Evolutionary conservation across 2,888 invertebrate species (phyloP), one percentile per base, ranked within the genome.

Genomic region (Pterostichus madidus): DNA sequence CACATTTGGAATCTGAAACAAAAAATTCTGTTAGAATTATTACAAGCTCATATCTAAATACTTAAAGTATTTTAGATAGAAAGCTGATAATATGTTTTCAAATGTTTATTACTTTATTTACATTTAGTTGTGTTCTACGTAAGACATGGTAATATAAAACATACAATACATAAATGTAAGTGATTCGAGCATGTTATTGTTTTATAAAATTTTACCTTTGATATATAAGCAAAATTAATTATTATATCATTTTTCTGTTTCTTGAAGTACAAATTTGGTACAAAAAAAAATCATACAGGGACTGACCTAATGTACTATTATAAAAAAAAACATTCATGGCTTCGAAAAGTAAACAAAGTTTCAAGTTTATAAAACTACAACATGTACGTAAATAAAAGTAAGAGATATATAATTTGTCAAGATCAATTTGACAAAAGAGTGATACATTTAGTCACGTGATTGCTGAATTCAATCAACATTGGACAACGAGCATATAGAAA

Each of bases 61-160:
- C 1, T 24, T 3, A 39, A 39, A 39, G 39, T 39, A 39, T 3
- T 39, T 39, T 39, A 8, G 39, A 1, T 7, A 3, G 8, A 39
- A 39, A 39, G 39, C 39, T 39, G 4, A 46, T 73, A 0, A 52
- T 24, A 49, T 75, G 13, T 75, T 75, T 75, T 75, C 52, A 75
- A 56, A 56, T 77, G 56, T 81, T 81, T 59, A 75, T 81, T 81
- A 80, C 46, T 75, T 81, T 81, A 81, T 81, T 81, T 81, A 81
- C 81, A 81, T 81, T 81, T 68, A 81, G 44, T 81, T 81, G 81
- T 81, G 81, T 81, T 81, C 81, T 81, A 81, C 81, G 24, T 81
- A 81, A 81, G 81, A 81, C 81, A 81, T 81, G 81, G 31, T 81
- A 81, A 81, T 81, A 81, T 61, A 81, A 81, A 81, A 81, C 81